Evolutionary conservation across 1,140 invertebrate species (phyloP).

Genomic region (Melipona quadrifasciata): DNA sequence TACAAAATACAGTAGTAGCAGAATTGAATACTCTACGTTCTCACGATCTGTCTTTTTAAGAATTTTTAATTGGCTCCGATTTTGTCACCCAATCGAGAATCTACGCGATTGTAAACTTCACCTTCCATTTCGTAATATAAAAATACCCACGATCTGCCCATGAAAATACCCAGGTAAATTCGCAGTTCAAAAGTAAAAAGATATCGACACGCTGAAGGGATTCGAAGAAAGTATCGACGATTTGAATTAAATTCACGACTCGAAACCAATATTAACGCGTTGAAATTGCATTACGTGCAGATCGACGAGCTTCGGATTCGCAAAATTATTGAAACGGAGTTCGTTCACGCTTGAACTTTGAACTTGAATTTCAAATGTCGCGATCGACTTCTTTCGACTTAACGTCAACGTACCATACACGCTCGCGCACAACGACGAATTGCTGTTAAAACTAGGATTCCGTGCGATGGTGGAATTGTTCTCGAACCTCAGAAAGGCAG

Average conservation of each 20-base stretch:
- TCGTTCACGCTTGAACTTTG: neutral
- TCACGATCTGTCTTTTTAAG: no score
- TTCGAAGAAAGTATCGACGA: no score
- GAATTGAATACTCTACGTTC: no score
- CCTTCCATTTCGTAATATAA: no score
- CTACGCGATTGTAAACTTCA: neutral
- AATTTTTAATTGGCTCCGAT: neutral
- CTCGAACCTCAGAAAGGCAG: neutral
- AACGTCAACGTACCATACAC: neutral
- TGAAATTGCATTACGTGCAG: no score
- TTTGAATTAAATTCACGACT: no score
- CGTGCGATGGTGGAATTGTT: neutral
- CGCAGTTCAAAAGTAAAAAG: no score
- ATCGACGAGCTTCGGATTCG: neutral
- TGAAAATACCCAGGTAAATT: no score
- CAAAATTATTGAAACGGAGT: neutral
- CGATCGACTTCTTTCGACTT: neutral
- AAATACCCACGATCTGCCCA: no score
- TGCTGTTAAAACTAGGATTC: neutral
- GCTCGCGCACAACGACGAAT: neutral
- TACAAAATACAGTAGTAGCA: no score
- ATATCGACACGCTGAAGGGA: no score
- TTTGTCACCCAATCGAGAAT: neutral
- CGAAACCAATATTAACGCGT: no score
- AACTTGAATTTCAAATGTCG: neutral